These are phyloP conservation scores for Lota lota DNA, from an alignment of 2,113 vertebrate genomes.

Conservation along the genomic window DNA sequence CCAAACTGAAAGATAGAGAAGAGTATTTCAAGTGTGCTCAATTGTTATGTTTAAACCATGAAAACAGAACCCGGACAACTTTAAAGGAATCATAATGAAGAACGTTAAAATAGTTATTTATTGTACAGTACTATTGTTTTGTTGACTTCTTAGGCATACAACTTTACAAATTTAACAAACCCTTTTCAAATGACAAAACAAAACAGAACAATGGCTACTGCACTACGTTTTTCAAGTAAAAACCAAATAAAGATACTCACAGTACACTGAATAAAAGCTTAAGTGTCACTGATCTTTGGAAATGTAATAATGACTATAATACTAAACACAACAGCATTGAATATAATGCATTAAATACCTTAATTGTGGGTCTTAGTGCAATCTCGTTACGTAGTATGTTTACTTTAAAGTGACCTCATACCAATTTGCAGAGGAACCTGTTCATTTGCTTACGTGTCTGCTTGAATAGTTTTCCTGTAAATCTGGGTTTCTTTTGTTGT, in stretches of 20 bases:
- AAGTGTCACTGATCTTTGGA: constrained; percentile 19
- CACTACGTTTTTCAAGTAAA: constrained; percentile 18
- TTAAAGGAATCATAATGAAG: neutral
- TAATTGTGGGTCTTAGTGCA: neutral
- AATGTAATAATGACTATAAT: constrained; percentile 24
- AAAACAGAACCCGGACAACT: constrained; percentile 2
- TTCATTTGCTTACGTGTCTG: no score
- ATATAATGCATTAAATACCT: constrained; percentile 33
- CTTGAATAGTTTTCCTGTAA: no score
- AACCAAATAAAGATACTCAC: constrained; percentile 5
- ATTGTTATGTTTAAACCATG: neutral
- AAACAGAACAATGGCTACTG: constrained; percentile 21
- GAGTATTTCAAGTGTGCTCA: neutral
- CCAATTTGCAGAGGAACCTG: no score
- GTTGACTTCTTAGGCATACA: constrained; percentile 21
- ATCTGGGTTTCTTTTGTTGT: no score
- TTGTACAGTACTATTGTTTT: constrained; percentile 11
- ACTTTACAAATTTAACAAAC: constrained; percentile 24
- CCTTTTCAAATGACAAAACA: constrained; percentile 23
- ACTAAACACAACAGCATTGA: constrained; percentile 25
- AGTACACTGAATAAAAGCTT: constrained; percentile 18
- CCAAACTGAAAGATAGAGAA: neutral
- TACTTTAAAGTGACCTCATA: no score
- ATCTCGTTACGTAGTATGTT: neutral
- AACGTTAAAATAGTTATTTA: constrained; percentile 12